Percentiles rank a stretch among this genome's conserved stretches.
These are phyloP conservation scores for Eumerus sabulonum DNA, from an alignment of 2,888 invertebrate species.

Conservation along the genomic window DNA sequence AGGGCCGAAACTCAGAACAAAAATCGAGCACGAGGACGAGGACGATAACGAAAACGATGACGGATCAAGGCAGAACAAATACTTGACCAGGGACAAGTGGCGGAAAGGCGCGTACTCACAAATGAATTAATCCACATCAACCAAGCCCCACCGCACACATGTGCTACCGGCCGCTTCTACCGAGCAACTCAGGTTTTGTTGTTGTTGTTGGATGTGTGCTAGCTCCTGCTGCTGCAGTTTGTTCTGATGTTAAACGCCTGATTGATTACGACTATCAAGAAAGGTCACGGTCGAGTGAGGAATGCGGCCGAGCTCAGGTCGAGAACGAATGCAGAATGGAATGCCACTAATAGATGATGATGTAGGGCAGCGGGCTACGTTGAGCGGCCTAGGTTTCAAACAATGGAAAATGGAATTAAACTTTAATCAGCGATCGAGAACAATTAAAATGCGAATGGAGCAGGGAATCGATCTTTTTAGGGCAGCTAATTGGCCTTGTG, in stretches of 20 bases:
- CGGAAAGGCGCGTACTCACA: conserved; percentile 15
- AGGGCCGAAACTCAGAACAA: no score
- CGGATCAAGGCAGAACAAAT: neutral
- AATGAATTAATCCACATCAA: conserved; percentile 39
- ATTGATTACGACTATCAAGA: conserved; percentile 56
- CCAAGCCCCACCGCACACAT: neutral
- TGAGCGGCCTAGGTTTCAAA: neutral
- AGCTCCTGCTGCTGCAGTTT: no score
- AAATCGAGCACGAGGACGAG: neutral
- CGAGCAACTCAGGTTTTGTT: no score
- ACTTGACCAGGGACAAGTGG: conserved; percentile 3
- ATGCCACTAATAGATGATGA: conserved; percentile 3
- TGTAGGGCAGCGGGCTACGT: conserved; percentile 15
- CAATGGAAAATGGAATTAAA: conserved; percentile 1
- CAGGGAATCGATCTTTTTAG: no score
- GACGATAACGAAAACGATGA: neutral
- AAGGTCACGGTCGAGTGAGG: conserved; percentile 56
- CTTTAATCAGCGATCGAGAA: conserved; percentile 22
- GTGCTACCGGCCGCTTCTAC: no score
- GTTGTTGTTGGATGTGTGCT: no score
- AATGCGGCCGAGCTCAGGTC: neutral
- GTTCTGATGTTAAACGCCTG: conserved; percentile 40
- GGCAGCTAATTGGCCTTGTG: no score
- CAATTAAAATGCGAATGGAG: no score
- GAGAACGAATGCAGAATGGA: conserved; percentile 5